A percentile compares a stretch with the other conserved stretches of the same genome.
phyloP scores from a whole-genome alignment of 2,113 vertebrate genomes.

The Toxostoma redivivum region DNA sequence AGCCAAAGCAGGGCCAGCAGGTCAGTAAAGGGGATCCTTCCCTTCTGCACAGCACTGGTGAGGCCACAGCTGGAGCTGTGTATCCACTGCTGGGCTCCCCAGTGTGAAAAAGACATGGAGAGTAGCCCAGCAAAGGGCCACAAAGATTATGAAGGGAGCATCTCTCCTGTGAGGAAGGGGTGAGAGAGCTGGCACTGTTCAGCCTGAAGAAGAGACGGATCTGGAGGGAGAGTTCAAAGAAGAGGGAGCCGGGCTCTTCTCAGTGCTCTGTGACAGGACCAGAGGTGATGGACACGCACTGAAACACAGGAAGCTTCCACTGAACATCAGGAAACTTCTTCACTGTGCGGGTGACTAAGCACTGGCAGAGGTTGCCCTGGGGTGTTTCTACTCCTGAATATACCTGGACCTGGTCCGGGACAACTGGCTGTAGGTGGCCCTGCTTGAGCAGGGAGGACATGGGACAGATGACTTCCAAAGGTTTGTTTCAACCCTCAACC shows the following conservation, averaged over 20 bases:
- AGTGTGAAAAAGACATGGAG: background rate
- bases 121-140: background rate
- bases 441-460: background rate
- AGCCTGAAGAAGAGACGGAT: background rate
- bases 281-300: background rate
- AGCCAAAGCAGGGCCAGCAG: background rate
- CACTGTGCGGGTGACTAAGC: background rate
- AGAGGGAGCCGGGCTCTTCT: background rate
- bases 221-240: background rate
- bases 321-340: background rate
- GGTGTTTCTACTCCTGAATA: background rate
- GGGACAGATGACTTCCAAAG: background rate
- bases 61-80: background rate
- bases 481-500: background rate
- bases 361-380: background rate
- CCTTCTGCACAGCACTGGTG: background rate
- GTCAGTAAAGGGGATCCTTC: background rate
- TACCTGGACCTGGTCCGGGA: background rate
- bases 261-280: background rate
- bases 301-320: background rate
- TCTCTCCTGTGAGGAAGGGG: background rate
- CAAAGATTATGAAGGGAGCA: background rate
- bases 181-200: background rate
- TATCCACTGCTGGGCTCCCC: background rate
- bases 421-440: background rate